Evolutionary conservation across 2,888 invertebrate species (phyloP).

Genomic region (Lithophane socia): DNA sequence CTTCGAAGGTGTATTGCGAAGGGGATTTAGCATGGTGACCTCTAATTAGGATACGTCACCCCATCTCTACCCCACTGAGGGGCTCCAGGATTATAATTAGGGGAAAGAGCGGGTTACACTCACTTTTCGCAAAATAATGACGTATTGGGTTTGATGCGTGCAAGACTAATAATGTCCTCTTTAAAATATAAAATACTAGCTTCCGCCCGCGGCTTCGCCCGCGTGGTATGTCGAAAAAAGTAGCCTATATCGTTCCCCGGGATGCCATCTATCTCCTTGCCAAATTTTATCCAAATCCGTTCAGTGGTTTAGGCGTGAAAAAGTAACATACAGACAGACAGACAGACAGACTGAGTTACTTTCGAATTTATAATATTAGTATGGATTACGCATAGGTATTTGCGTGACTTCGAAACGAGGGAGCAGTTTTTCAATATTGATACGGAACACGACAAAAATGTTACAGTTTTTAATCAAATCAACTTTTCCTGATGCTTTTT

Average conservation of each 20-base stretch:
- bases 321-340: too few relatives aligned
- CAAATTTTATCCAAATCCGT: too few relatives aligned
- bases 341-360: too few relatives aligned
- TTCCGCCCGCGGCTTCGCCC: too few relatives aligned
- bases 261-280: too few relatives aligned
- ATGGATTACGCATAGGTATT: too few relatives aligned
- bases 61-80: conserved; percentile 27
- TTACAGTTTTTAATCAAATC: conserved; percentile 45
- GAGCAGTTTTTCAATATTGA: conserved; percentile 35
- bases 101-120: conserved; percentile 48
- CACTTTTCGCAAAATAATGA: conserved; percentile 41
- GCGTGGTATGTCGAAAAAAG: too few relatives aligned
- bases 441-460: conserved; percentile 25
- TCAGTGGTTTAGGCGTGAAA: too few relatives aligned
- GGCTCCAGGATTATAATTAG: conserved; percentile 52
- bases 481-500: conserved; percentile 31
- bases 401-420: conserved; percentile 26
- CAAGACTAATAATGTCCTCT: conserved; percentile 6
- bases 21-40: conserved; percentile 20
- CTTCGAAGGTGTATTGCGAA: conserved; percentile 32
- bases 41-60: conserved; percentile 57
- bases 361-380: too few relatives aligned
- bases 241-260: too few relatives aligned
- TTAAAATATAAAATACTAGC: conserved; percentile 23
- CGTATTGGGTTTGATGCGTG: conserved; percentile 21